Evolutionary conservation across 2,113 vertebrate species (phyloP), one percentile per base, ranked within the genome.

Genomic region (Lonchura striata): DNA sequence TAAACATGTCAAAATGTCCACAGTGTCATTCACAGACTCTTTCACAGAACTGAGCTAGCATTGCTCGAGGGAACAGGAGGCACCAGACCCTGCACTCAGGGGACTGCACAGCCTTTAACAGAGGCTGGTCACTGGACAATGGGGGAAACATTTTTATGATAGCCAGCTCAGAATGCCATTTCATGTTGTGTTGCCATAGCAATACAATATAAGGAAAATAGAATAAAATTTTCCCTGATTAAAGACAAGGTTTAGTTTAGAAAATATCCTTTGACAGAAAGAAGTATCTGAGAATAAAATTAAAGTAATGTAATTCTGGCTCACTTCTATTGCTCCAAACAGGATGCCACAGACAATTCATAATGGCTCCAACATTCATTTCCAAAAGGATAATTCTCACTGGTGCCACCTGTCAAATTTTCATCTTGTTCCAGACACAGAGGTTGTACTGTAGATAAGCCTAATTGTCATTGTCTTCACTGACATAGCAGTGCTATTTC

Each of bases 351-450:
- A n/a, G 72, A 88, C 60, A 84, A 68, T 52, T 75, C 0, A 11
- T 70, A 91, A 89, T 13, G 35, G 39, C 24, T 90, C 59, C 64
- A 81, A 86, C 66, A 59, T 54, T 74, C 46, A 46, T 90, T 92
- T 91, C 86, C 76, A 94, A 82, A 92, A 81, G 68, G 53, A 50
- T 68, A 81, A 41, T 78, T 82, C 92, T 86, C 77, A 64, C 47
- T 68, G 60, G 54, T 91, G 33, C 56, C 81, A 91, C 83, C 60
- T 91, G 81, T 78, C 54, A 93, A 90, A 86, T 97, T 93, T 94
- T 86, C 35, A 19, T 86, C 83, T 84, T 82, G 39, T 81, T 93
- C 77, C 88, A 96, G 60, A 86, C 70, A 86, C 35, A 78, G 86
- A 91, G 49, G 31, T 41, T 71, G 39, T 83, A 78, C 52, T 61